A percentile compares a stretch with the other conserved stretches of the same genome.
phyloP scores from a whole-genome alignment of 2,113 vertebrate species.

The Hyaena hyaena region DNA sequence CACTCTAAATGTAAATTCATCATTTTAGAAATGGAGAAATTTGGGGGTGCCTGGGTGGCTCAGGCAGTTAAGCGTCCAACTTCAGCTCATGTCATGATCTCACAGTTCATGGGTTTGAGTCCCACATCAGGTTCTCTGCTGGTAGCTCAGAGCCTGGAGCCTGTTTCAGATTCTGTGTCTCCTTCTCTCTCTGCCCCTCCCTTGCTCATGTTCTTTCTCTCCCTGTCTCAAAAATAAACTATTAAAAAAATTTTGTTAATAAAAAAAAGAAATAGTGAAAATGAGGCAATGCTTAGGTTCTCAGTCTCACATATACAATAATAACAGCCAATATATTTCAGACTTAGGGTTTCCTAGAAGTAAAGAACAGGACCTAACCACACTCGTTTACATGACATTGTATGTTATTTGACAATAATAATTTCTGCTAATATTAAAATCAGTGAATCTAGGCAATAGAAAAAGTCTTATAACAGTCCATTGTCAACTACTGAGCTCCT shows the following conservation, averaged over 20 bases:
- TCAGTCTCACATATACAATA: neutral
- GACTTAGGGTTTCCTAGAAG: neutral
- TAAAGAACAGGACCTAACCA: neutral
- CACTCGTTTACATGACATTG: neutral
- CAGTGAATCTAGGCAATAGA: neutral
- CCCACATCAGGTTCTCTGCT: no score
- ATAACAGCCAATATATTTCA: neutral
- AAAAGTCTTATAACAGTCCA: neutral
- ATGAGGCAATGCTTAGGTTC: neutral
- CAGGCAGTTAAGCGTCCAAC: no score
- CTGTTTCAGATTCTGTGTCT: no score
- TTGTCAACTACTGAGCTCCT: neutral
- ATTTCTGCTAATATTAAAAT: constrained; percentile 24
- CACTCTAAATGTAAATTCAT: neutral
- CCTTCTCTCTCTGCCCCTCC: no score
- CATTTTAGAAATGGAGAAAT: neutral
- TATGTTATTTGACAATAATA: neutral
- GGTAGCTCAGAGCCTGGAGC: no score
- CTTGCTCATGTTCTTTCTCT: no score
- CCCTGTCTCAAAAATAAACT: no score
- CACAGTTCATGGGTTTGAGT: no score
- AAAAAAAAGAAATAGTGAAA: neutral
- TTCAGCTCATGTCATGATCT: no score
- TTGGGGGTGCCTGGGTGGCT: no score
- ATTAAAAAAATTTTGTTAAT: no score